A percentile compares a stretch with the other conserved stretches of the same genome.
phyloP scores from a whole-genome alignment of 2,888 invertebrate species.

The Megaustenia siamemsis region DNA sequence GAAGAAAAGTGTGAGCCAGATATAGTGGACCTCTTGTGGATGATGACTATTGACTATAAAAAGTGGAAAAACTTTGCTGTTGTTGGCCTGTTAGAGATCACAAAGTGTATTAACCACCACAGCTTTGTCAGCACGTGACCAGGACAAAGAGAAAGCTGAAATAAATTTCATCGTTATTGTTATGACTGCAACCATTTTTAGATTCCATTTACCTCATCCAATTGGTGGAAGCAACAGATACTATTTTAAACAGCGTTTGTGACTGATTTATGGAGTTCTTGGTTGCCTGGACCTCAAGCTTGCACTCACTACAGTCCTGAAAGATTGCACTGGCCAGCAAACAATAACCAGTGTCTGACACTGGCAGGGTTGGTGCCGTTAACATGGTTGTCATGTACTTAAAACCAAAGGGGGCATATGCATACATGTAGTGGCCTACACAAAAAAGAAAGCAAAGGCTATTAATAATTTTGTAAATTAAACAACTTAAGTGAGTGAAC shows the following conservation, averaged over 20 bases:
- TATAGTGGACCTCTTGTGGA: too few species aligned
- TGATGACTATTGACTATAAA: too few species aligned
- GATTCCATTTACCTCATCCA: slow-evolving; percentile 55
- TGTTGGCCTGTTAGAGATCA: too few species aligned
- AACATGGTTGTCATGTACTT: slow-evolving; percentile 55
- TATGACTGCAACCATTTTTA: not conserved
- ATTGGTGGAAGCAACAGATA: slow-evolving; percentile 25
- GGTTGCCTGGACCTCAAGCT: slow-evolving; percentile 60
- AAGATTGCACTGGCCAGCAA: slow-evolving; percentile 62
- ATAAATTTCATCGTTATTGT: too few species aligned
- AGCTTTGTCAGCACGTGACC: too few species aligned
- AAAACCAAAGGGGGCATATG: slow-evolving; percentile 54
- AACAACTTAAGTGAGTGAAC: too few species aligned
- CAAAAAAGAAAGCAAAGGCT: too few species aligned
- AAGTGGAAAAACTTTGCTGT: too few species aligned
- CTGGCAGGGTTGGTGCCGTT: slow-evolving; percentile 54
- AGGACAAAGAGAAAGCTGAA: too few species aligned
- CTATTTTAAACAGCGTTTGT: slow-evolving; percentile 43
- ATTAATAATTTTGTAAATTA: too few species aligned
- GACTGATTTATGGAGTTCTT: slow-evolving; percentile 34
- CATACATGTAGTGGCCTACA: slow-evolving; percentile 62
- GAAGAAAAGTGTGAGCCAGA: too few species aligned
- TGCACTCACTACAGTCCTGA: slow-evolving; percentile 59
- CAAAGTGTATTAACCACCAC: too few species aligned
- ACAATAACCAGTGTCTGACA: slow-evolving; percentile 52